Evolutionary conservation across 2,797 vertebrate genomes (phyloP).

Genomic region (Okamejei kenojei): DNA sequence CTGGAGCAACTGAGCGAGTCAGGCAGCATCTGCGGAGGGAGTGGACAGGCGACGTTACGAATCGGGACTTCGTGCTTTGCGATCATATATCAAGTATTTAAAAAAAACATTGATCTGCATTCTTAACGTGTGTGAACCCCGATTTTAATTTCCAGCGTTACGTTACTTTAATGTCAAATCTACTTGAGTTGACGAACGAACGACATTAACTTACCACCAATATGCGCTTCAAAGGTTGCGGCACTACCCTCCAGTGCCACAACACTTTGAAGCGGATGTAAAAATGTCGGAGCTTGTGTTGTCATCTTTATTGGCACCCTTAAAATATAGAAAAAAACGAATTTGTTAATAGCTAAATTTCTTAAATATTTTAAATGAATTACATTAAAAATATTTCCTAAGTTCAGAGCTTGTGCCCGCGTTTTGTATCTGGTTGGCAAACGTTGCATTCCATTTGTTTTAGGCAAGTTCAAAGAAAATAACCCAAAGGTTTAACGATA

Average conservation of each 20-base stretch:
- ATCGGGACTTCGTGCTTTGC: too few relatives aligned
- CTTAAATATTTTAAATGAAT: neutral
- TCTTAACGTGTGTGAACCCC: neutral
- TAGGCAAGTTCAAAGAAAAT: neutral
- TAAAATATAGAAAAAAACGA: slow-evolving; percentile 45
- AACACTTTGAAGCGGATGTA: slow-evolving; percentile 91
- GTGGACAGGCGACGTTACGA: too few relatives aligned
- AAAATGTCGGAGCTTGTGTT: slow-evolving; percentile 89
- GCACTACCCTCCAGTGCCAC: slow-evolving; percentile 98
- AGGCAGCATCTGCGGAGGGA: too few relatives aligned
- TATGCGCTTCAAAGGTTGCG: slow-evolving; percentile 91
- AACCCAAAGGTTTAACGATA: neutral
- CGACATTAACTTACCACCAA: slow-evolving; percentile 80
- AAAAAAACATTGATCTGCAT: neutral
- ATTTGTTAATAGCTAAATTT: neutral
- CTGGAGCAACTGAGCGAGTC: too few relatives aligned
- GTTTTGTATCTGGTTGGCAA: neutral
- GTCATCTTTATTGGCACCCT: slow-evolving; percentile 89
- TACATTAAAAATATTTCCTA: neutral
- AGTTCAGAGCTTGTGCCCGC: neutral
- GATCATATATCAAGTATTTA: neutral
- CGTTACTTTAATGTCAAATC: neutral
- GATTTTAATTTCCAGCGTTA: neutral
- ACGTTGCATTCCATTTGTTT: neutral
- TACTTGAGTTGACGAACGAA: neutral